Conservation (phyloP, 1,140 invertebrate species). For the Hormaphis cornu region DNA sequence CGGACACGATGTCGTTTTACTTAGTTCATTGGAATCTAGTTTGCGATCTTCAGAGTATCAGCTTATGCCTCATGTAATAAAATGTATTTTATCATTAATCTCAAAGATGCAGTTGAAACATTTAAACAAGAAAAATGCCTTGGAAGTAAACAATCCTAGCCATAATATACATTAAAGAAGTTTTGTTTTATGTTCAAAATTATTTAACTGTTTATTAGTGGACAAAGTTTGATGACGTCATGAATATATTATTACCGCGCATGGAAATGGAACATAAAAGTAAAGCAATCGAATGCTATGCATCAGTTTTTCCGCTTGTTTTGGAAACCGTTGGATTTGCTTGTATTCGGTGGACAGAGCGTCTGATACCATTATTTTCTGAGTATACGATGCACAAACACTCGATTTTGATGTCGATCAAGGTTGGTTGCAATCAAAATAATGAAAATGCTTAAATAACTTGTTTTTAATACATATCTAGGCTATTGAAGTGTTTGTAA, state of each 20-base stretch:
- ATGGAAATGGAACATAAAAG: conserved; percentile 16
- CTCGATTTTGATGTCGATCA: background rate
- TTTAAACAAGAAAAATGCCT: conserved; percentile 2
- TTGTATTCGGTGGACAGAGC: conserved; percentile 1
- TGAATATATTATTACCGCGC: conserved; percentile 12
- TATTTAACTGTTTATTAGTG: conserved; percentile 9
- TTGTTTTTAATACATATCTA: background rate
- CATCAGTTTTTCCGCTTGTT: conserved; percentile 1
- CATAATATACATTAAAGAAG: background rate
- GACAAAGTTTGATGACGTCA: conserved; percentile 24
- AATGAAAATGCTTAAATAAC: background rate
- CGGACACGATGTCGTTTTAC: background rate
- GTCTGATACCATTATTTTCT: conserved; percentile 23
- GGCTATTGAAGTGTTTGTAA: conserved; percentile 8
- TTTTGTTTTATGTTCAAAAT: background rate
- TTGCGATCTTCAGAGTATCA: background rate
- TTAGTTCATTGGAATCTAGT: background rate
- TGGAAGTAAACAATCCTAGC: background rate
- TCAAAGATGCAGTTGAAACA: conserved; percentile 25
- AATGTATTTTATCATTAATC: background rate
- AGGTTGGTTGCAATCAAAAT: background rate
- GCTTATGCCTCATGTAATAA: background rate
- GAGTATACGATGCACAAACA: background rate
- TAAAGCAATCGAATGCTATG: background rate
- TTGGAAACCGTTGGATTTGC: background rate